phyloP scores from a whole-genome alignment of 1,140 invertebrate genomes.

The Trichonephila inaurata region DNA sequence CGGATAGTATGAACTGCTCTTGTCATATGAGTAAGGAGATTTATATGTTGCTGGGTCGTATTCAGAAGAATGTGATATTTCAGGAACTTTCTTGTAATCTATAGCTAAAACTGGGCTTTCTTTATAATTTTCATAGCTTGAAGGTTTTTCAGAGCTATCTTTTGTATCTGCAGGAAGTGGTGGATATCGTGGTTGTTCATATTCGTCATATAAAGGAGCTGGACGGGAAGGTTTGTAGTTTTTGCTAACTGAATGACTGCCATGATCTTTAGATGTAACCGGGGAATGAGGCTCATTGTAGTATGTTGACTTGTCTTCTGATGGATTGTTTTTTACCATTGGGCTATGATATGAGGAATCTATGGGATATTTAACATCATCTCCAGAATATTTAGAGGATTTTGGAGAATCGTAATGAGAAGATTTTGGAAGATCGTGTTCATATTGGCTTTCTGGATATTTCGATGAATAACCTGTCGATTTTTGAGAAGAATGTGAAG shows the following conservation, averaged over 20 bases:
- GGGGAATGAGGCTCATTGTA: not conserved
- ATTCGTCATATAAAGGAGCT: constrained; percentile 62
- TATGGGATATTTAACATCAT: not conserved
- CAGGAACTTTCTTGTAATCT: not conserved
- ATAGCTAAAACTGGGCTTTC: not conserved
- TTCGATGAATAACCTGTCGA: not conserved
- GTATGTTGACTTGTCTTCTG: not conserved
- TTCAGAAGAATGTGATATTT: not conserved
- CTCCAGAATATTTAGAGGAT: not conserved
- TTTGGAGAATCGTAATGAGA: not conserved
- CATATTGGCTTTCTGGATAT: not conserved
- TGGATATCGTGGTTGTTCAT: constrained; percentile 62
- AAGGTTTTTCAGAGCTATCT: constrained; percentile 16
- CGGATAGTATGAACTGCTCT: constrained; percentile 34
- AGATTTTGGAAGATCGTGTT: not conserved
- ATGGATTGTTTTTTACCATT: not conserved
- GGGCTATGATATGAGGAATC: not conserved
- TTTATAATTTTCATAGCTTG: not conserved
- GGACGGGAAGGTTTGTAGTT: constrained; percentile 61
- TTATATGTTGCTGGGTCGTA: not conserved
- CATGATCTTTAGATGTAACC: not conserved
- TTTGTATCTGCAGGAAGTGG: constrained; percentile 6
- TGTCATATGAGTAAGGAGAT: not conserved
- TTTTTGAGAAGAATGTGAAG: not conserved
- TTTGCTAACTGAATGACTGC: constrained; percentile 51